Evolutionary conservation across 2,888 invertebrate genomes (phyloP).

Genomic region (Phlogophora meticulosa): DNA sequence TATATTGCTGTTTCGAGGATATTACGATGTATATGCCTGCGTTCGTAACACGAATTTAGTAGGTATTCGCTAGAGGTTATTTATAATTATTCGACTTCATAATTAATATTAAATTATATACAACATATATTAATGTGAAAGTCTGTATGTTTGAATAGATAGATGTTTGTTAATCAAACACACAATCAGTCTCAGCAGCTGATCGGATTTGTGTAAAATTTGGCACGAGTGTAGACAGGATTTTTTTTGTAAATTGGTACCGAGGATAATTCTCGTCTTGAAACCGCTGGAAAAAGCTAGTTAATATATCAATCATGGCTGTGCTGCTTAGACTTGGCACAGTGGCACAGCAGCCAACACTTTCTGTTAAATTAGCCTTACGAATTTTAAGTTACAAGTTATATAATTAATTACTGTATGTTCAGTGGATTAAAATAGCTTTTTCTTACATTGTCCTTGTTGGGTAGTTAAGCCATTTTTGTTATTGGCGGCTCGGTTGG

Average conservation of each 20-base stretch:
- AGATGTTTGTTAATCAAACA: no score
- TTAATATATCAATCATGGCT: conserved; percentile 17
- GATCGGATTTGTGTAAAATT: no score
- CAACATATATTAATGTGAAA: no score
- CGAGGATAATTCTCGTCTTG: no score
- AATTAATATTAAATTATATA: no score
- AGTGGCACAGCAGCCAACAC: conserved; percentile 27
- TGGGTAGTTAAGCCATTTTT: no score
- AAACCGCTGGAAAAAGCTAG: no score
- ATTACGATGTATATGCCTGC: conserved; percentile 55
- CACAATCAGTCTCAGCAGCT: no score
- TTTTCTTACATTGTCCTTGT: background rate
- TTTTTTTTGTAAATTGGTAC: no score
- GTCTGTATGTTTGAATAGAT: no score
- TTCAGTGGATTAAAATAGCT: background rate
- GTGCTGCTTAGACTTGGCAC: conserved; percentile 14
- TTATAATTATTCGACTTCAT: conserved; percentile 28
- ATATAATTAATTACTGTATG: background rate
- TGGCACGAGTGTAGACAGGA: no score
- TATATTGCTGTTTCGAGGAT: conserved; percentile 65
- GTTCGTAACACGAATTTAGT: conserved; percentile 43
- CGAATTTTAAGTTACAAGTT: conserved; percentile 3
- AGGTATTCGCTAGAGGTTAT: conserved; percentile 31
- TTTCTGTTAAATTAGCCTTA: conserved; percentile 41
- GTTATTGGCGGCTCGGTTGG: no score